Base-by-base conservation (phyloP, 2,888 invertebrate species). In the Nowickia ferox region DNA sequence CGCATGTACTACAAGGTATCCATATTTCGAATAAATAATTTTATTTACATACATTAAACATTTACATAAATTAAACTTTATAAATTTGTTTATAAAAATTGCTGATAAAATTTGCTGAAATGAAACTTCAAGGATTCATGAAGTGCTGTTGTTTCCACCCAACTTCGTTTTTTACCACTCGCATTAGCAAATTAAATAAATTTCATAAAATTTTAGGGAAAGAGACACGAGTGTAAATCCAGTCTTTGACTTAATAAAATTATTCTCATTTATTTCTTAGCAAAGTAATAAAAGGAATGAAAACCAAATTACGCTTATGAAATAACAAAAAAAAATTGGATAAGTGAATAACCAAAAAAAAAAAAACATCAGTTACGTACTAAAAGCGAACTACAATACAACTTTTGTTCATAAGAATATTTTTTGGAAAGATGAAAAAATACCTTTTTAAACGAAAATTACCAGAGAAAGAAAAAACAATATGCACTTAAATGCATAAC, bases 401-500 rank as follows among this genome's bases (percentile, higher is more conserved):
- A 17, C 17, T 51, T 30, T 17, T 51, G 2, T 51, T 51, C 9
- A 0, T 19, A 11, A 1, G 4, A 53, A 53, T 19, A 2, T 19
- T 5, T n/a, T 57, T 22, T 10, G 19, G 2, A 1, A 22, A 22
- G 15, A 71, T n/a, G 13, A 46, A 30, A 17, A 22, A 10, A 22
- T 17, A 17, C 48, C 44, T 61, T 74, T 51, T 40, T 15, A 8
- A 17, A 0, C 19, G 1, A 48, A 61, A 61, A 74, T 17, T 51
- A 17, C 15, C 40, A 59, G 17, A 8, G 13, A 74, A 59, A 40
- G 46, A 63, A 40, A 61, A 44, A 48, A 48, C 17, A 61, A 59
- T n/a, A n/a, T 61, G 74, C 74, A 61, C 61, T 61, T 61, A 61
- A 40, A 40, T 61, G 48, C 38, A 40, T 38, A 74, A 40, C 74